Evolutionary conservation across 1,140 invertebrate species (phyloP).

Genomic region (Cydia strobilella): DNA sequence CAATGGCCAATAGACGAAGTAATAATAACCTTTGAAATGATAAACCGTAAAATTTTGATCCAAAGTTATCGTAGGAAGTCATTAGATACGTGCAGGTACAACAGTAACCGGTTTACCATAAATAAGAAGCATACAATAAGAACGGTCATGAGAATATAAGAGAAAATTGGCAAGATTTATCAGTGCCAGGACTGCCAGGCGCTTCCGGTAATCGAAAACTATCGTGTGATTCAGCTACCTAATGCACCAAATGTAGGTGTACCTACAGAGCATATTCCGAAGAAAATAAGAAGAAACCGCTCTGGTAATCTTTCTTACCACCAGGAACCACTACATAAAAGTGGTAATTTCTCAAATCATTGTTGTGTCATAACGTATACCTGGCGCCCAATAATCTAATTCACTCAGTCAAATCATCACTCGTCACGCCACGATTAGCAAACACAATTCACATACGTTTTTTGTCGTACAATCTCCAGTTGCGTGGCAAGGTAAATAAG

Average conservation of each 20-base stretch:
- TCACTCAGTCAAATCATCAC: not conserved
- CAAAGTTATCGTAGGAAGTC: not conserved
- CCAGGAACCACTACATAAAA: not conserved
- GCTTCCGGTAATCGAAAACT: slow-evolving; percentile 2
- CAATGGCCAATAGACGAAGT: too few species aligned
- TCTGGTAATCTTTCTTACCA: not conserved
- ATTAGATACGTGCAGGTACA: not conserved
- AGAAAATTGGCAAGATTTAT: slow-evolving; percentile 15
- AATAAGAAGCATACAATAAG: not conserved
- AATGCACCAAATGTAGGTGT: too few species aligned
- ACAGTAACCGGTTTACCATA: not conserved
- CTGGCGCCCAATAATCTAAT: not conserved
- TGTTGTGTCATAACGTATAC: not conserved
- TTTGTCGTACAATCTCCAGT: not conserved
- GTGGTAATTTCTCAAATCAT: not conserved
- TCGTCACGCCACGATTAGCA: not conserved
- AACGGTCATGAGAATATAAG: not conserved
- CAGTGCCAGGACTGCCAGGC: not conserved
- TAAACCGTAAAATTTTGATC: not conserved
- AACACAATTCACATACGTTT: not conserved
- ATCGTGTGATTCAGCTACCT: too few species aligned
- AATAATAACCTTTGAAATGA: not conserved
- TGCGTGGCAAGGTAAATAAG: not conserved
- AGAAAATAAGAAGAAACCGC: too few species aligned
- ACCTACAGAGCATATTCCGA: too few species aligned